Evolutionary conservation across 2,888 invertebrate species (phyloP).

Genomic region (Philopedon plagiatum): DNA sequence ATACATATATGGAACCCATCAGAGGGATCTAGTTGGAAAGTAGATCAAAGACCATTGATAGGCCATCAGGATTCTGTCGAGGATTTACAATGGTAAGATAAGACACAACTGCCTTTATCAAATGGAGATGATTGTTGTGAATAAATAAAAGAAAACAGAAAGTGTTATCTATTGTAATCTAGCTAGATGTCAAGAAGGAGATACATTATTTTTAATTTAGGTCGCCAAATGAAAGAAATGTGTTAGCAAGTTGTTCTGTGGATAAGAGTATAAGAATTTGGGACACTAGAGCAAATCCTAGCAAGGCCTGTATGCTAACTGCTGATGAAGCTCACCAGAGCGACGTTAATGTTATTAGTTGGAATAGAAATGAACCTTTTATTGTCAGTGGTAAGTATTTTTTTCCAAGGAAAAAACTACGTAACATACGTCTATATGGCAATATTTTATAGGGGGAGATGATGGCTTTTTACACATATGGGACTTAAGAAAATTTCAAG

Average conservation of each 20-base stretch:
- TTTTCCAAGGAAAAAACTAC: too few species aligned
- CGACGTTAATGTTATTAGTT: conserved; percentile 98
- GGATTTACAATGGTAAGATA: conserved; percentile 90
- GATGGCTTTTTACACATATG: conserved; percentile 95
- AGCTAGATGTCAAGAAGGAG: neutral
- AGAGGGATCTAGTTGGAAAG: conserved; percentile 84
- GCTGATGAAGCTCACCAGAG: conserved; percentile 87
- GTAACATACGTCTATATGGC: too few species aligned
- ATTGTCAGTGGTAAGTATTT: conserved; percentile 80
- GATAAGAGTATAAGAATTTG: conserved; percentile 94
- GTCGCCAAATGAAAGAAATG: conserved; percentile 93
- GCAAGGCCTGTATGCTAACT: conserved; percentile 93
- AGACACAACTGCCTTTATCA: too few species aligned
- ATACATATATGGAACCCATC: conserved; percentile 94
- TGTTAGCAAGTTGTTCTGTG: conserved; percentile 90
- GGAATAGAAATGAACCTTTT: conserved; percentile 94
- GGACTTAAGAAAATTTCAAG: conserved; percentile 92
- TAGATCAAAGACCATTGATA: conserved; percentile 89
- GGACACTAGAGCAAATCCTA: conserved; percentile 91
- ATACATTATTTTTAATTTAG: conserved; percentile 9
- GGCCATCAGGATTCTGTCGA: conserved; percentile 96
- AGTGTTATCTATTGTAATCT: too few species aligned
- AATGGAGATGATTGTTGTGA: too few species aligned
- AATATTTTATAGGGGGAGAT: conserved; percentile 86
- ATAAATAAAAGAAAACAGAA: too few species aligned